Percentiles rank a stretch among this genome's conserved stretches.
phyloP scores from a whole-genome alignment of 2,888 invertebrate genomes.

The Endomychus coccineus region DNA sequence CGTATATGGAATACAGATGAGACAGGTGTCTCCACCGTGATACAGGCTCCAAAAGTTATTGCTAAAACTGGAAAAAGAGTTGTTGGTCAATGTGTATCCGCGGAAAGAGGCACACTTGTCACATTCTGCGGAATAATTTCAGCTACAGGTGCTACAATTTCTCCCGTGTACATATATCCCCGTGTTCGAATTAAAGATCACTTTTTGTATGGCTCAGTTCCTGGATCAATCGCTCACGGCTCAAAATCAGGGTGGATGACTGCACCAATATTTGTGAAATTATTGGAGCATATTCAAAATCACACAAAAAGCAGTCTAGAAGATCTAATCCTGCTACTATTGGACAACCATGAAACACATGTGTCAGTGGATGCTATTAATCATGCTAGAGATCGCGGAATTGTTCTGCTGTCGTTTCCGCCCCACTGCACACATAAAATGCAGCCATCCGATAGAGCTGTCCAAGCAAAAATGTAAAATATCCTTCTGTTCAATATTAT shows the following conservation, averaged over 20 bases:
- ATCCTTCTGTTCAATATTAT: no score
- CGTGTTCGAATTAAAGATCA: slow-evolving; percentile 15
- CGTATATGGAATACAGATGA: slow-evolving; percentile 6
- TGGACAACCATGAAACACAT: slow-evolving; percentile 5
- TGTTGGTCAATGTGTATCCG: slow-evolving; percentile 29
- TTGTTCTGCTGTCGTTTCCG: slow-evolving; percentile 10
- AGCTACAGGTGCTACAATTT: slow-evolving; percentile 25
- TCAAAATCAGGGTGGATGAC: slow-evolving; percentile 21
- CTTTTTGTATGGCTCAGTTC: slow-evolving; percentile 9
- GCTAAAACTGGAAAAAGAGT: no score
- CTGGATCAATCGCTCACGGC: slow-evolving; percentile 14
- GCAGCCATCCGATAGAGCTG: no score
- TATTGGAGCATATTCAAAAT: slow-evolving; percentile 2
- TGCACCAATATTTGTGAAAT: slow-evolving; percentile 9
- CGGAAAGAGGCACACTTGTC: slow-evolving; percentile 26
- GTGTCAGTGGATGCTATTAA: neutral
- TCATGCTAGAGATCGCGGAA: slow-evolving; percentile 4
- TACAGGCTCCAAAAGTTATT: no score
- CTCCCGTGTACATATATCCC: slow-evolving; percentile 32
- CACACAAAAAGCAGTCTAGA: slow-evolving; percentile 8
- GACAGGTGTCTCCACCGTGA: slow-evolving; percentile 20
- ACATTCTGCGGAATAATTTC: slow-evolving; percentile 24
- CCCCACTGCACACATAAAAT: no score
- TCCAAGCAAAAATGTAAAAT: no score
- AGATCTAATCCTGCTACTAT: slow-evolving; percentile 2